A percentile compares a stretch with the other conserved stretches of the same genome.
These are phyloP conservation scores for Meriones psammophilus DNA, from an alignment of 2,797 vertebrate genomes.

Conservation along the genomic window DNA sequence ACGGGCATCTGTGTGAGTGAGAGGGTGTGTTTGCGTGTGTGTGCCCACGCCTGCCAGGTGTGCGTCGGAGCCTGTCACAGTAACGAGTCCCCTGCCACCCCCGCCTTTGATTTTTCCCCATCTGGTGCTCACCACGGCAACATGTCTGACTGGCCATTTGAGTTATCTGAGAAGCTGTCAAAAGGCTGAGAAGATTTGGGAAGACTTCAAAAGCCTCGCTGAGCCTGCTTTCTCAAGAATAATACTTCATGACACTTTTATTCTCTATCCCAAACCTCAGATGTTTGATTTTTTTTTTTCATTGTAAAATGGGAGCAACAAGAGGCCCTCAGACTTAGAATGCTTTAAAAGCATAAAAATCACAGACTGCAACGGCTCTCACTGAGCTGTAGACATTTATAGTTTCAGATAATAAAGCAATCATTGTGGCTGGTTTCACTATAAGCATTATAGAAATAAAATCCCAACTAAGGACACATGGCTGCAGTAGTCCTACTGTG, in stretches of 20 bases:
- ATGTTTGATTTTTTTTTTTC: conserved; percentile 75
- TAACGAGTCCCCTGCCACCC: conserved; percentile 80
- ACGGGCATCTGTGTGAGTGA: neutral
- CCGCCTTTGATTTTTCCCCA: conserved; percentile 86
- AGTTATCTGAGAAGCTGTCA: conserved; percentile 90
- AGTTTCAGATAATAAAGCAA: conserved; percentile 59
- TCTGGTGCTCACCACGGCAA: conserved; percentile 85
- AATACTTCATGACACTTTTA: conserved; percentile 87
- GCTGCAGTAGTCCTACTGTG: neutral
- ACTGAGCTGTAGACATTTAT: neutral
- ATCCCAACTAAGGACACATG: neutral
- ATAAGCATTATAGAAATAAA: conserved; percentile 28
- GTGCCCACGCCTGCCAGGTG: conserved; percentile 76
- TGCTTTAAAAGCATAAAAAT: conserved; percentile 60
- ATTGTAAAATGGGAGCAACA: conserved; percentile 33
- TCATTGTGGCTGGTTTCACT: neutral
- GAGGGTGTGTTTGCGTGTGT: neutral
- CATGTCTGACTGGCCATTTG: conserved; percentile 83
- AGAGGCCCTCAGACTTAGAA: conserved; percentile 47
- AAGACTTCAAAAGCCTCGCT: conserved; percentile 86
- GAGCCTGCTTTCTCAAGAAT: conserved; percentile 85
- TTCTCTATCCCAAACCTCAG: conserved; percentile 84
- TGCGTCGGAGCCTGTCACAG: conserved; percentile 74
- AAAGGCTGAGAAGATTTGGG: conserved; percentile 86
- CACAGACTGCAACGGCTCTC: conserved; percentile 1